Base-by-base conservation (phyloP, 2,888 invertebrate genomes). In the Tillus elongatus region DNA sequence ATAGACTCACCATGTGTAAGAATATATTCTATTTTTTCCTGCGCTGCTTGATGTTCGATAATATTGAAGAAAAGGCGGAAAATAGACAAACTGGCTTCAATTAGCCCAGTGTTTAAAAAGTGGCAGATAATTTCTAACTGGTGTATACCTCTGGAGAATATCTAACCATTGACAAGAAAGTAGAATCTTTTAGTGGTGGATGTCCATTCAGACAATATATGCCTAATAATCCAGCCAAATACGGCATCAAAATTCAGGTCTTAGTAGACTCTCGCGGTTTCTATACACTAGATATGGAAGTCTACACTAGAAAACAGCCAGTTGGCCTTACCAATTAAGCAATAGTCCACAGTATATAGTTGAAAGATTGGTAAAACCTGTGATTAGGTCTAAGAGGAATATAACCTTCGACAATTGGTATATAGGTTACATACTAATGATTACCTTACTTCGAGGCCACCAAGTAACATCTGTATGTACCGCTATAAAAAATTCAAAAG, bases 121-220 rank as follows among this genome's bases (percentile, higher is more conserved):
- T 44, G 36, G 35, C 39, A 3, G 19, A 39, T 32, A 43, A 43
- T 35, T 43, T 28, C 30, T 9, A 39, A 27, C 11, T 13, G 9
- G 30, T 15, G 3, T 43, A 43, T 32, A 33, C 24, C 6, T 30
- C 41, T 9, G n/a, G 28, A 13, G 32, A 43, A 30, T 41, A 41
- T 35, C 29, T 41, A 11, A 41, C 39, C 8, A 29, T 41, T 14
- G 39, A 41, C 32, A 36, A 41, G 30, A 41, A 41, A 15, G 13
- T 41, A 26, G 35, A 39, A 24, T 2, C 38, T 12, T 41, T 41
- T 15, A 10, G 37, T 32, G 41, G 30, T 11, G 6, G 15, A n/a
- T 34, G 33, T 26, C 3, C 27, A 8, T 40, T 40, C 28, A n/a
- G 29, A 10, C 36, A 40, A 27, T 40, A 40, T 11, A 40, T n/a